Evolutionary conservation across 2,888 invertebrate species (phyloP), one percentile per base, ranked within the genome.

Genomic region (Brenthis hecate): DNA sequence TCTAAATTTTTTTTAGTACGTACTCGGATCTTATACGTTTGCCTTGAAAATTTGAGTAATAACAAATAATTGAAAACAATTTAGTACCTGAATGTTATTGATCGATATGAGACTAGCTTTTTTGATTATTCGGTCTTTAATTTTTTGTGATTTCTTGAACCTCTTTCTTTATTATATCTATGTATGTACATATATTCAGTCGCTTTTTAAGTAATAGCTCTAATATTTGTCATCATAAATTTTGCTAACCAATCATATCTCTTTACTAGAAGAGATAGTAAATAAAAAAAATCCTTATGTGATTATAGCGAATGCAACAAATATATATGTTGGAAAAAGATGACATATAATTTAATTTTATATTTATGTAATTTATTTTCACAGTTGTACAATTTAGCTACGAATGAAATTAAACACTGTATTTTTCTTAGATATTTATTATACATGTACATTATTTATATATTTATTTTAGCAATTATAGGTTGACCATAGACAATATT

Each of bases 81-180:
- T 11, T 43, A 43, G 36, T 43, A 43, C 36, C 23, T 13, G 32
- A 51, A 16, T 51, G 36, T 13, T 4, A 32, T 16, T 23, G 48
- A 43, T 56, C 67, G 75, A 80, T 83, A 88, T 91, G 92, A 92
- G 92, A 92, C 92, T 92, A 92, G 92, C 91, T 86, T 86, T 86
- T 89, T 91, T 89, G 79, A 83, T 79, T 19, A 79, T 79, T 82
- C 86, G 89, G 89, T 88, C 85, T 54, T 57, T 63, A 57, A 62
- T 19, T 13, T 16, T 36, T 28, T 62, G 53, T n/a, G 14, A 51
- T 51, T 51, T 51, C 51, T 51, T 51, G n/a, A n/a, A 51, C 51
- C 51, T 51, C 14, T 43, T 53, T 53, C 4, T 62, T 19, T 4
- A 13, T 68, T 56, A 14, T 51, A 50, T 32, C 3, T 54, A 51